These are phyloP conservation scores for Solea senegalensis DNA, from an alignment of 2,113 vertebrate genomes.

Conservation along the genomic window DNA sequence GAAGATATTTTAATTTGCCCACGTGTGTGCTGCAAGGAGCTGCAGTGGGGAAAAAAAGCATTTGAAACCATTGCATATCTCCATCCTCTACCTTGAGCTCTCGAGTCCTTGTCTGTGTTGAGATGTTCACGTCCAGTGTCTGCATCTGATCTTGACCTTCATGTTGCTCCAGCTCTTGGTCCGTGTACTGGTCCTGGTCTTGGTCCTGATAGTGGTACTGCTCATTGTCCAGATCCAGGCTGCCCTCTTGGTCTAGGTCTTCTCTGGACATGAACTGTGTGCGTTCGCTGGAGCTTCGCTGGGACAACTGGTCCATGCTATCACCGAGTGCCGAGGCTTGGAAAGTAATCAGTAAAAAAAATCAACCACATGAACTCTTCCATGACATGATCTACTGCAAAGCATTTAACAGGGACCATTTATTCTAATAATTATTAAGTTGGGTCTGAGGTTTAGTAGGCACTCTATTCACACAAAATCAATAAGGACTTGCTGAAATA, in stretches of 20 bases:
- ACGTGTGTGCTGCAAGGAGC: not conserved
- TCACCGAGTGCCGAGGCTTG: conserved; percentile 90
- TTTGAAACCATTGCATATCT: not conserved
- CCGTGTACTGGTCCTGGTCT: conserved; percentile 66
- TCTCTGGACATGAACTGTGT: conserved; percentile 78
- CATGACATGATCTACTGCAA: not conserved
- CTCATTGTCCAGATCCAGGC: conserved; percentile 75
- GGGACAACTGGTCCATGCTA: conserved; percentile 86
- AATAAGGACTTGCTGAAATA: conserved; percentile 12
- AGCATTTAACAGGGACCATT: not conserved
- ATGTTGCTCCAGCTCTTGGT: conserved; percentile 74
- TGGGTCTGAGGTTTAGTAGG: not conserved
- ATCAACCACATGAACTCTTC: conserved; percentile 8
- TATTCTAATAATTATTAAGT: not conserved
- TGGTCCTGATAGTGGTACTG: conserved; percentile 83
- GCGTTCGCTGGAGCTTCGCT: conserved; percentile 81
- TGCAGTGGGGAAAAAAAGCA: no score
- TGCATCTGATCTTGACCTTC: conserved; percentile 45
- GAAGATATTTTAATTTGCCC: not conserved
- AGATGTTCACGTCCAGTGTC: conserved; percentile 54
- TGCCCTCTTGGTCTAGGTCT: conserved; percentile 79
- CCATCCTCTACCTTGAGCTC: conserved; percentile 90
- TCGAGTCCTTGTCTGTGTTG: conserved; percentile 87
- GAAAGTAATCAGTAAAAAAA: not conserved
- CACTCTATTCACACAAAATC: conserved; percentile 11